Evolutionary conservation across 2,888 invertebrate genomes (phyloP).

Genomic region (Xanthostigma xanthostigma): DNA sequence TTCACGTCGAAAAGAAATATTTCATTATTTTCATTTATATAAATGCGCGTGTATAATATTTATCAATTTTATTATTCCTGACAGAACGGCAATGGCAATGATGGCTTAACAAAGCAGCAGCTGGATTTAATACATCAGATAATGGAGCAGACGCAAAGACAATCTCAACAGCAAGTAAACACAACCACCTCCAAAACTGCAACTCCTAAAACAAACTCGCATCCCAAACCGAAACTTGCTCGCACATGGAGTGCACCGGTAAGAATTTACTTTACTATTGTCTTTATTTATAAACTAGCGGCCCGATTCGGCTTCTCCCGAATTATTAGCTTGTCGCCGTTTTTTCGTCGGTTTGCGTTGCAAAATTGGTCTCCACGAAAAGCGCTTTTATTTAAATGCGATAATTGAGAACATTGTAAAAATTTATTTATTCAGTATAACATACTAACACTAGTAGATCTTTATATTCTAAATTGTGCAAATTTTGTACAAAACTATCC

Average conservation of each 20-base stretch:
- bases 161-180: conserved; percentile 28
- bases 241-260: conserved; percentile 24
- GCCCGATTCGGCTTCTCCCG: too few relatives aligned
- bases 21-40: conserved; percentile 1
- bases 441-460: too few relatives aligned
- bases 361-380: too few relatives aligned
- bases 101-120: conserved; percentile 56
- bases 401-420: too few relatives aligned
- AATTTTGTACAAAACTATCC: too few relatives aligned
- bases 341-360: too few relatives aligned
- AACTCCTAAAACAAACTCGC: conserved; percentile 18
- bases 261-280: conserved; percentile 11
- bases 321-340: too few relatives aligned
- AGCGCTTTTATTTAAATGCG: too few relatives aligned
- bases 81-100: conserved; percentile 37
- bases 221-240: conserved; percentile 22
- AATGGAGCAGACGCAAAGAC: conserved; percentile 55
- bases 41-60: not conserved
- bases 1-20: not conserved
- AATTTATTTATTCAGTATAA: too few relatives aligned
- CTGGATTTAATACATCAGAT: conserved; percentile 61
- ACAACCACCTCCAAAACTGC: conserved; percentile 20
- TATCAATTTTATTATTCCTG: conserved; percentile 7
- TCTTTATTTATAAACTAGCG: too few relatives aligned
- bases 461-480: too few relatives aligned